Conservation (phyloP, 2,797 vertebrate species). For the Sebastes variabilis region DNA sequence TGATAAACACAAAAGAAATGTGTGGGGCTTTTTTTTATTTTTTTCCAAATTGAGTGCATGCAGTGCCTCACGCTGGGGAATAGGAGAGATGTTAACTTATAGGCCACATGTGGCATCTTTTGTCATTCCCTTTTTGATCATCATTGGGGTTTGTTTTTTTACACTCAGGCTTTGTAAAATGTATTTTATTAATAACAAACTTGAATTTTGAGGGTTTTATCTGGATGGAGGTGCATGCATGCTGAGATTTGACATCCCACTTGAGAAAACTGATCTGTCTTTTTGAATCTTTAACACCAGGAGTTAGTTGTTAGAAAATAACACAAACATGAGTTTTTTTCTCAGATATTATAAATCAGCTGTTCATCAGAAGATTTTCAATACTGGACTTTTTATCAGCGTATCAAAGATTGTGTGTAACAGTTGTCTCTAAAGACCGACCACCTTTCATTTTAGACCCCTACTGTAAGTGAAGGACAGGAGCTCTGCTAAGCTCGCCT, state of each 20-base stretch:
- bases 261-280: background rate
- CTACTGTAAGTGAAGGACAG: background rate
- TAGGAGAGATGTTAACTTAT: background rate
- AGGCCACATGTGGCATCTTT: background rate
- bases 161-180: too few relatives aligned
- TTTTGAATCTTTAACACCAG: background rate
- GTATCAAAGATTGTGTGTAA: background rate
- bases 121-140: background rate
- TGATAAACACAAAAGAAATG: background rate
- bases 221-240: background rate
- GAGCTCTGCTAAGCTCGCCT: background rate
- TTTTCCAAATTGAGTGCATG: background rate
- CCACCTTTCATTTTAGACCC: background rate
- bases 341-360: background rate
- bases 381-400: background rate
- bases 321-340: background rate
- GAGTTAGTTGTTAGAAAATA: background rate
- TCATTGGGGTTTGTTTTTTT: background rate
- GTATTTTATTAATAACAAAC: background rate
- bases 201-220: background rate
- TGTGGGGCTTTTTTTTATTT: background rate
- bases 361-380: background rate
- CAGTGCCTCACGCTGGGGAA: background rate
- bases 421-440: background rate
- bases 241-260: background rate